Base-by-base conservation (phyloP, 2,888 invertebrate genomes). In the Argyresthia goedartella region DNA sequence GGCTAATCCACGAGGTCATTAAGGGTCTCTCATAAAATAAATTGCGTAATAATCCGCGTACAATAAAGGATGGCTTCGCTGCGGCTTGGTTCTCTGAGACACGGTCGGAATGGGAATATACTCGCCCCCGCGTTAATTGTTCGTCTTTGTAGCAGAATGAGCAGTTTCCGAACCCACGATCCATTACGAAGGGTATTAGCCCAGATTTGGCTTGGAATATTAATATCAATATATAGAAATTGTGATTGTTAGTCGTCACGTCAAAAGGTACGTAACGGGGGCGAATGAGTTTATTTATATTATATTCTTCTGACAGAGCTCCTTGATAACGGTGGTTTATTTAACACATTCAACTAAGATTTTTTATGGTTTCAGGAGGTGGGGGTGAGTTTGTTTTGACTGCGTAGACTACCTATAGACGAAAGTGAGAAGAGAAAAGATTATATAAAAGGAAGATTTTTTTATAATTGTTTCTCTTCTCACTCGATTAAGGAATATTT, bases 71-170 rank as follows among this genome's bases (percentile, higher is more conserved):
- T 15, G 41, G 50, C 25, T 50, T 50, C 9, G n/a, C 41, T 42
- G 53, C 47, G 45, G 47, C 25, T 53, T 50, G 57, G 35, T 55
- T 56, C 50, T 58, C 55, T 54, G 57, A 57, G 54, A 54, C 55
- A 54, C 55, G 59, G 59, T 59, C 60, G 56, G 57, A 63, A 59
- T 59, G 50, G 54, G 54, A 52, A 56, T 57, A 52, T 56, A 55
- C 60, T 59, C 56, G 57, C 51, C 45, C 55, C 25, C 11, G 10
- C 54, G 57, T 58, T 61, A 58, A 56, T 60, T 63, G 59, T 60
- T 61, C 56, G 48, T 55, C 56, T 57, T 60, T 57, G 57, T 63
- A 62, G n/a, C n/a, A n/a, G n/a, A n/a, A n/a, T n/a, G n/a, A 2
- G 25, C 6, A 25, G 25, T 25, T 25, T 25, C 6, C 25, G 25